Evolutionary conservation across 2,888 invertebrate genomes (phyloP).

Genomic region (Tyria jacobaeae): DNA sequence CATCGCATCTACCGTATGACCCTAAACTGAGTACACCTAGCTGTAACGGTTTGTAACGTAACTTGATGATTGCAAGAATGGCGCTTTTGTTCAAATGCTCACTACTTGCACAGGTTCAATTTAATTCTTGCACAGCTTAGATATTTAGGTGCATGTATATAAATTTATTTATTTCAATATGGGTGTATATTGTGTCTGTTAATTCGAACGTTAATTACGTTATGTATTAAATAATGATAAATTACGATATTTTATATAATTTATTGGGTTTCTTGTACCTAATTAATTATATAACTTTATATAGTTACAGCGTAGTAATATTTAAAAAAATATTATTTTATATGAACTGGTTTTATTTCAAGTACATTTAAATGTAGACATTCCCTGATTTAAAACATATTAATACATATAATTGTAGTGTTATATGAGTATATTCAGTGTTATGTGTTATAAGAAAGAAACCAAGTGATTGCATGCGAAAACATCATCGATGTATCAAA

Average conservation of each 20-base stretch:
- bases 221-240: neutral
- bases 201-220: neutral
- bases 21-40: neutral
- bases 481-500: constrained; percentile 38
- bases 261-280: neutral
- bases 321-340: no score
- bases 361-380: no score
- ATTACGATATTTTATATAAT: neutral
- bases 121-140: neutral
- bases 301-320: no score
- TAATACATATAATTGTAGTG: neutral
- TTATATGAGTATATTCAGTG: neutral
- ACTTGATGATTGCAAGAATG: neutral
- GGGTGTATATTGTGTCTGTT: neutral
- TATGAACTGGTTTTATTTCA: no score
- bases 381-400: neutral
- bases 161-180: neutral
- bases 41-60: neutral
- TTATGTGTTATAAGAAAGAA: constrained; percentile 10
- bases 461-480: constrained; percentile 43
- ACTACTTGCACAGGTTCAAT: neutral
- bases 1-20: no score
- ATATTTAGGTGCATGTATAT: neutral
- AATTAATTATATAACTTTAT: no score
- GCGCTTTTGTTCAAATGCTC: neutral